Evolutionary conservation across 2,797 vertebrate genomes (phyloP), one percentile per base, ranked within the genome.

Genomic region (Cossypha heuglini): DNA sequence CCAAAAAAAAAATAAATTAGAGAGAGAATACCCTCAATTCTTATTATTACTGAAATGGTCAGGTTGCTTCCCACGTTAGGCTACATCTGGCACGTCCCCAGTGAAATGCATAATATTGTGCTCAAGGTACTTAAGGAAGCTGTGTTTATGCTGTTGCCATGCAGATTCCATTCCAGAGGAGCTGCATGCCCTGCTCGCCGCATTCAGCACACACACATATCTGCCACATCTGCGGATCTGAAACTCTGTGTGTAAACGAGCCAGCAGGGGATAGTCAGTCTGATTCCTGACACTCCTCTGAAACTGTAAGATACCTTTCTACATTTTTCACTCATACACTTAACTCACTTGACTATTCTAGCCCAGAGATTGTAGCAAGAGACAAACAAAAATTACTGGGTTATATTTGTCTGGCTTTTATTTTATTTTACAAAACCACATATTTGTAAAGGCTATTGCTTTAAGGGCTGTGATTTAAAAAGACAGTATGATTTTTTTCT

Each of bases 271-370:
- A 43, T 13, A 86, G n/a, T 16, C 3, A 5, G 24, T 25, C 48
- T 57, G 26, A 55, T 54, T 85, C 29, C n/a, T 10, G 2, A 10
- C 1, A 2, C 25, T 3, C 1, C 29, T 43, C 16, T 2, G 1
- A 68, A 90, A 48, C 9, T 45, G 12, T 61, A 4, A 18, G 28
- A 18, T 37, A 54, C 11, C 22, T 25, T 81, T 59, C 31, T 25
- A 29, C 54, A 28, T 92, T 87, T 79, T 79, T 68, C 22, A 66
- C 13, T 82, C 3, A 1, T 37, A 46, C 14, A 58, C 37, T 85
- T 73, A 76, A 58, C 52, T 66, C 6, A 17, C 40, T 82, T 66
- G 16, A 87, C 25, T 52, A 42, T 14, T 61, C 11, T 57, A 76
- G 19, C 21, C 15, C 35, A 59, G 24, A 86, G 5, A 73, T 3